These are phyloP conservation scores for Trogon melanurus DNA, from an alignment of 2,113 vertebrate species.

Conservation along the genomic window DNA sequence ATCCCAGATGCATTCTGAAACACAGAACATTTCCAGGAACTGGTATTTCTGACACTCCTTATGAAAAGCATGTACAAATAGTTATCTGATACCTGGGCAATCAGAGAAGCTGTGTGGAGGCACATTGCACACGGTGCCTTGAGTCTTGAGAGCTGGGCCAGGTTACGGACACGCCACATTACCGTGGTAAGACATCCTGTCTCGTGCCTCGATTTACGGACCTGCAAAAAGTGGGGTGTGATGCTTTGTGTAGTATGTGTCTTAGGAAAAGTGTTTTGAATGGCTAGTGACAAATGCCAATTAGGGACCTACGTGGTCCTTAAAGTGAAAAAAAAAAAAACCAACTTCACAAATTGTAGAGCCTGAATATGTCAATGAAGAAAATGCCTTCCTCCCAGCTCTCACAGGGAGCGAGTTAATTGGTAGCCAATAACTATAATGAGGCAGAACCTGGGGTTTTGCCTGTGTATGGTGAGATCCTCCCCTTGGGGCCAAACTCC, in stretches of 20 bases:
- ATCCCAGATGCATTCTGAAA: background rate
- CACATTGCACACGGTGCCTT: background rate
- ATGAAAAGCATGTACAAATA: background rate
- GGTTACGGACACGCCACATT: background rate
- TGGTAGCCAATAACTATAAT: constrained; percentile 68
- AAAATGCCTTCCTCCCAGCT: constrained; percentile 51
- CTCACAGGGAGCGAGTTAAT: constrained; percentile 69
- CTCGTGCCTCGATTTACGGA: background rate
- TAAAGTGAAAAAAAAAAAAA: background rate
- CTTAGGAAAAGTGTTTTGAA: background rate
- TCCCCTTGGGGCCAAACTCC: constrained; percentile 70
- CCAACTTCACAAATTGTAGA: background rate
- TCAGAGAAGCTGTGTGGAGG: background rate
- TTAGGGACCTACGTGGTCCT: background rate
- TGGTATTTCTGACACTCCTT: background rate
- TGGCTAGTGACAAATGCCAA: background rate
- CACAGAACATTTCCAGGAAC: background rate
- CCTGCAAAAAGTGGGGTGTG: background rate
- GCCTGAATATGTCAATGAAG: constrained; percentile 5
- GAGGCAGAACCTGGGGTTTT: constrained; percentile 71
- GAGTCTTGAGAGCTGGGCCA: background rate
- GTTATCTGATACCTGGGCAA: background rate
- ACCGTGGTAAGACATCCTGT: background rate
- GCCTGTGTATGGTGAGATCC: constrained; percentile 49
- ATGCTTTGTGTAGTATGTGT: background rate